Conservation (phyloP, 2,113 vertebrate genomes). For the Taurulus bubalis region DNA sequence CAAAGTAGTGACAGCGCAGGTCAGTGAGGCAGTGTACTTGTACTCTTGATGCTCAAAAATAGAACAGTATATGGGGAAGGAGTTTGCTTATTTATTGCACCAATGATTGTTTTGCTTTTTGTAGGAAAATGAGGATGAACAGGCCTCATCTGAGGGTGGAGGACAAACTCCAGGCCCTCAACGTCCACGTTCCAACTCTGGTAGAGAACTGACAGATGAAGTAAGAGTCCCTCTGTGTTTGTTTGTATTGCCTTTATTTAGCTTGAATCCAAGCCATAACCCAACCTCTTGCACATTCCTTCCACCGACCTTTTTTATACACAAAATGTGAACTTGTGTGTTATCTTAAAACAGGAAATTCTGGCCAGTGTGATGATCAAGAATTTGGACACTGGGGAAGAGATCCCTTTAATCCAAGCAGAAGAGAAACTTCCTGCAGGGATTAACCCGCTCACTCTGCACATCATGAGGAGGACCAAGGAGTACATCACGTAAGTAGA, state of each 20-base stretch:
- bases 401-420: slow-evolving; percentile 97
- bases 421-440: slow-evolving; percentile 98
- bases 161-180: slow-evolving; percentile 90
- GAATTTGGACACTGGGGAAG: slow-evolving; percentile 98
- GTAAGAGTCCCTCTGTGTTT: slow-evolving; percentile 73
- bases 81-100: not conserved
- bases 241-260: not conserved
- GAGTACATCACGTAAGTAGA: slow-evolving; percentile 94
- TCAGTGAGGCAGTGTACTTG: slow-evolving; percentile 60
- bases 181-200: slow-evolving; percentile 96
- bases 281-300: not conserved
- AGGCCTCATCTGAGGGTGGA: slow-evolving; percentile 74
- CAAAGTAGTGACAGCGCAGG: slow-evolving; percentile 97
- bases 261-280: slow-evolving; percentile 11
- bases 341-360: slow-evolving; percentile 88
- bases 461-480: slow-evolving; percentile 99
- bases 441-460: slow-evolving; percentile 96
- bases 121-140: slow-evolving; percentile 94
- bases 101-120: slow-evolving; percentile 42
- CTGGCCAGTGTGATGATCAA: slow-evolving; percentile 99
- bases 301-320: not conserved
- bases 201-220: slow-evolving; percentile 98
- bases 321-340: slow-evolving; percentile 6
- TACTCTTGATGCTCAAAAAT: not conserved
- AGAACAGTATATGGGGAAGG: not conserved